Evolutionary conservation across 2,888 invertebrate species (phyloP).

Genomic region (Lochmaea capreae): DNA sequence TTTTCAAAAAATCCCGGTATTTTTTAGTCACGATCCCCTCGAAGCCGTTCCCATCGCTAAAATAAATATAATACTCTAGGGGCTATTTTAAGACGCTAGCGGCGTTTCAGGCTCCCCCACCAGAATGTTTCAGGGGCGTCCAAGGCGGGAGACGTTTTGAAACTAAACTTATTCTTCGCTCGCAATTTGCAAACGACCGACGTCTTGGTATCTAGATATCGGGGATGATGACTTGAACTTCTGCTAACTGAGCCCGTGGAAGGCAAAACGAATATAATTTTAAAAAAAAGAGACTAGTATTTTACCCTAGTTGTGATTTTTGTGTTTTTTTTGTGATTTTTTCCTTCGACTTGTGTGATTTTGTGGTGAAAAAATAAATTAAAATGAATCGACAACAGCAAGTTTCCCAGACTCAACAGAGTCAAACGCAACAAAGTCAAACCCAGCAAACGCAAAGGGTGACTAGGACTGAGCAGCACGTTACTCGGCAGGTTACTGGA

Average conservation of each 20-base stretch:
- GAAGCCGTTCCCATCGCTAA: constrained; percentile 5
- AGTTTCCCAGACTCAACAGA: constrained; percentile 62
- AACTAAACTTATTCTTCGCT: constrained; percentile 78
- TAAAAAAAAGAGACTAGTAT: constrained; percentile 55
- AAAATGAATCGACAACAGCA: constrained; percentile 84
- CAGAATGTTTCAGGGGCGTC: constrained; percentile 47
- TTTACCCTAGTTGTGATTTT: constrained; percentile 60
- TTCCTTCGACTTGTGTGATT: constrained; percentile 55
- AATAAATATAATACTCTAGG: constrained; percentile 12
- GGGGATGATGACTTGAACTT: constrained; percentile 82
- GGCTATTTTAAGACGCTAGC: constrained; percentile 39
- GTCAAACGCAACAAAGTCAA: constrained; percentile 67
- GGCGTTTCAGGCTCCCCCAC: constrained; percentile 41
- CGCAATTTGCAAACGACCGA: constrained; percentile 94
- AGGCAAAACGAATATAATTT: constrained; percentile 56
- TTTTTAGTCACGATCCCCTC: not conserved
- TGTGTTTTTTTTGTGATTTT: constrained; percentile 59
- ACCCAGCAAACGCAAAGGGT: constrained; percentile 70
- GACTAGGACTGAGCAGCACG: constrained; percentile 81
- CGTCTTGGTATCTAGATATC: constrained; percentile 84
- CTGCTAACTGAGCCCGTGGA: constrained; percentile 73
- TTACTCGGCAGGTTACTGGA: constrained; percentile 80
- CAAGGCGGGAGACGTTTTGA: constrained; percentile 61
- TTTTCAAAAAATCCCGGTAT: not conserved
- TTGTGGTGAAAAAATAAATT: constrained; percentile 67